These are phyloP conservation scores for Indicator maculatus DNA, from an alignment of 2,113 vertebrate species.

Conservation along the genomic window DNA sequence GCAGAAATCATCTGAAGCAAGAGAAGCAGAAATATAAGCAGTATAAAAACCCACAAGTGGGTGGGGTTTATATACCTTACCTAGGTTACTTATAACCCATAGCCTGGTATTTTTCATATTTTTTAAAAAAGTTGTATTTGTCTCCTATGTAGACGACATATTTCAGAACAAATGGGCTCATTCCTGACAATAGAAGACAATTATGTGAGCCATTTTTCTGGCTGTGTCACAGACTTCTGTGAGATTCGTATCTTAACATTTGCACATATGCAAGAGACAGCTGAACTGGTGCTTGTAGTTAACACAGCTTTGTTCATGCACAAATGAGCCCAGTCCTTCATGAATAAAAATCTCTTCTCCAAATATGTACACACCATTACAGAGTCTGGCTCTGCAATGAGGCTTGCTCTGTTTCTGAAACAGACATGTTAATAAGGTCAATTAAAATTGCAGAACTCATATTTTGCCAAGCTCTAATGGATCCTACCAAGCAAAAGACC, in stretches of 20 bases:
- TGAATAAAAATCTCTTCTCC: background rate
- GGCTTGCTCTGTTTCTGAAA: background rate
- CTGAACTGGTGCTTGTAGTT: background rate
- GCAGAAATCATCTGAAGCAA: background rate
- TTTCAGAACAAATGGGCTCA: background rate
- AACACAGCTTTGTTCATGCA: background rate
- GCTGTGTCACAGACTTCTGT: background rate
- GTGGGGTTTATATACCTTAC: background rate
- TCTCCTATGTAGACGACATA: background rate
- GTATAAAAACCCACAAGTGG: background rate
- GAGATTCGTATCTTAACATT: background rate
- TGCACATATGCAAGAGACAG: background rate
- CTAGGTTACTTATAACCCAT: background rate
- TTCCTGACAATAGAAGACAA: background rate
- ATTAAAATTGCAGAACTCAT: slow-evolving; percentile 30
- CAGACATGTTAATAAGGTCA: background rate
- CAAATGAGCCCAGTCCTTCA: background rate
- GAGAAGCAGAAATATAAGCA: background rate
- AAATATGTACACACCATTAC: background rate
- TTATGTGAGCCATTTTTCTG: background rate
- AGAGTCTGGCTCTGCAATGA: background rate
- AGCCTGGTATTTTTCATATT: background rate
- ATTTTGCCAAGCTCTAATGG: slow-evolving; percentile 14
- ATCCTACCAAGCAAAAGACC: slow-evolving; percentile 2
- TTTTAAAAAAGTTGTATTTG: background rate